Conservation (phyloP, 2,888 invertebrate species). For the Epirrita christyi region DNA sequence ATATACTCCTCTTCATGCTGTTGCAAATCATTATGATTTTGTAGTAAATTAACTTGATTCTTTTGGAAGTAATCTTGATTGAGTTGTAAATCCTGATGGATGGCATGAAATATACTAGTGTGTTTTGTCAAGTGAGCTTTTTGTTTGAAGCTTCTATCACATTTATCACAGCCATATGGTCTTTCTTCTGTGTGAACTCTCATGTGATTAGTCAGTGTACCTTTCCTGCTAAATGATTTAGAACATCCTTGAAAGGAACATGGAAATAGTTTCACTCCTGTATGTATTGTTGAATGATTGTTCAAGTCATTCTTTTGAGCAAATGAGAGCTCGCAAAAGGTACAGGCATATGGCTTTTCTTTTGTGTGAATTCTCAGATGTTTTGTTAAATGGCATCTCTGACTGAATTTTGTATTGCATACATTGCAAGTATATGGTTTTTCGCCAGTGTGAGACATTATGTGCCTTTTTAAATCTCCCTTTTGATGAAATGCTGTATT, state of each 20-base stretch:
- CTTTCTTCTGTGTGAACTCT: slow-evolving; percentile 8
- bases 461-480: neutral
- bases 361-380: slow-evolving; percentile 2
- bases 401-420: slow-evolving; percentile 9
- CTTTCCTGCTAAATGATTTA: slow-evolving; percentile 3
- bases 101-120: neutral
- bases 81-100: neutral
- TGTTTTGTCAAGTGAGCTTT: slow-evolving; percentile 10
- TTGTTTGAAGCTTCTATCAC: slow-evolving; percentile 8
- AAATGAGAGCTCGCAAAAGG: neutral
- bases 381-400: slow-evolving; percentile 16
- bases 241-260: slow-evolving; percentile 6
- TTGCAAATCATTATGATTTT: neutral
- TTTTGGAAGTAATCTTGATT: neutral
- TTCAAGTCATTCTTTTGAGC: neutral
- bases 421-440: neutral
- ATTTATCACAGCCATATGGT: slow-evolving; percentile 7
- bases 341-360: neutral
- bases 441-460: neutral
- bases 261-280: neutral
- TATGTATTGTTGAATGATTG: slow-evolving; percentile 4
- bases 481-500: neutral
- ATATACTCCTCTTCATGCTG: neutral
- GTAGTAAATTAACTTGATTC: neutral
- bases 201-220: slow-evolving; percentile 7